Base-by-base conservation (phyloP, 2,888 invertebrate genomes). In the Phania funesta region DNA sequence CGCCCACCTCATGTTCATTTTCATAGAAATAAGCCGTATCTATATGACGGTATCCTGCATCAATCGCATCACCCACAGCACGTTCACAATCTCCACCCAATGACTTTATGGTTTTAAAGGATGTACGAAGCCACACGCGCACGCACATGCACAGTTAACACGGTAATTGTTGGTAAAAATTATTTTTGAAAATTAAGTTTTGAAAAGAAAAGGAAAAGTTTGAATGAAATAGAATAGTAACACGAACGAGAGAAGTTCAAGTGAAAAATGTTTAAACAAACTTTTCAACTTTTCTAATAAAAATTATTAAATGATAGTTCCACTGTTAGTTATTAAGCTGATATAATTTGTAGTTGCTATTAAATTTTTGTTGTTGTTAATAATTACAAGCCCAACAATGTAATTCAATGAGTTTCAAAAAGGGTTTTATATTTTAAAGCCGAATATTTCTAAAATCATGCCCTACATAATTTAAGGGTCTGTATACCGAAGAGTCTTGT, bases 21-120 rank as follows among this genome's bases (percentile, higher is more conserved):
- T 91, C 91, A 85, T 93, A 93, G 75, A 90, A 88, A 83, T 88
- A 90, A 26, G 93, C 93, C 64, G 92, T 92, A 85, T 93, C 93
- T 77, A 93, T 90, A 84, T 92, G 92, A 75, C 93, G 90, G 86
- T 93, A 93, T 2, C 93, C 93, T 48, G 88, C 89, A 84, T 92
- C 91, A 65, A 93, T 91, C 32, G 93, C 93, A 85, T 91, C 89
- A 58, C 87, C 87, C 3, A 89, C 89, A 11, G 90, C 86, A 48
- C 87, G 86, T 80, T 89, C 89, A 62, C 90, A 90, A 70, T 90
- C 90, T 1, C 90, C 90, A 9, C 88, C 89, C 65, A 89, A 48
- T 0, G 90, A 90, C 90, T 90, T 62, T 8, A 32, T 35, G 16
- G 41, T 64, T 67, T 26, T 13, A 20, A 68, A 29, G 29, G 16